Evolutionary conservation across 2,113 vertebrate species (phyloP), one percentile per base, ranked within the genome.

Genomic region (Ptilonorhynchus violaceus): DNA sequence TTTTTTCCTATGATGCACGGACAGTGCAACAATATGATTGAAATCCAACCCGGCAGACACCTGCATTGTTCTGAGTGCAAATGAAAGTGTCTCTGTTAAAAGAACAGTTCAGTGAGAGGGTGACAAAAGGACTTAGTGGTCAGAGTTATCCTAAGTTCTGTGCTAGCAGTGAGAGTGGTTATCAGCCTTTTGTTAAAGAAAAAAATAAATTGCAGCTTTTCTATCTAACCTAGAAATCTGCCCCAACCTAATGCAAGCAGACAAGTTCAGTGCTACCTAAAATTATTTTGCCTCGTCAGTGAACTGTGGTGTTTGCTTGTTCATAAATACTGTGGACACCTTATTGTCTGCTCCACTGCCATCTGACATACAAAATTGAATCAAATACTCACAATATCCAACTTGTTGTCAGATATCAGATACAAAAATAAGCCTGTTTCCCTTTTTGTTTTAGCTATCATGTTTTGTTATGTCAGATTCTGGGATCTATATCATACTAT

Each of bases 291-390:
- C 68, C 91, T 96, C 8, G 3, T 59, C 94, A 86, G 96, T 91
- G 95, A 94, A 94, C 94, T 91, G 72, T 42, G 62, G 85, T 78
- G 86, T 86, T 96, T 95, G 75, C 64, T 95, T 82, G 74, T 74
- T 95, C 87, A 76, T 92, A 97, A 94, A 95, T 68, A 93, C 77
- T 83, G 52, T 78, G 83, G 95, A 96, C 79, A 89, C 78, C 88
- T 95, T 95, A 78, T 82, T 94, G 94, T 96, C 92, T 96, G 92
- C 68, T 95, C 85, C 56, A 27, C 60, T 83, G 89, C 89, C 94
- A 85, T 95, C 85, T 95, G 94, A 98, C 96, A 97, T 81, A 84
- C 76, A 92, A 97, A 96, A 97, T 95, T 95, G 63, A 96, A 96
- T 97, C 83, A 96, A 92, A 82, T 87, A 73, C 63, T 96, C 72